Evolutionary conservation across 2,113 vertebrate species (phyloP).

Genomic region (Cebidichthys violaceus): DNA sequence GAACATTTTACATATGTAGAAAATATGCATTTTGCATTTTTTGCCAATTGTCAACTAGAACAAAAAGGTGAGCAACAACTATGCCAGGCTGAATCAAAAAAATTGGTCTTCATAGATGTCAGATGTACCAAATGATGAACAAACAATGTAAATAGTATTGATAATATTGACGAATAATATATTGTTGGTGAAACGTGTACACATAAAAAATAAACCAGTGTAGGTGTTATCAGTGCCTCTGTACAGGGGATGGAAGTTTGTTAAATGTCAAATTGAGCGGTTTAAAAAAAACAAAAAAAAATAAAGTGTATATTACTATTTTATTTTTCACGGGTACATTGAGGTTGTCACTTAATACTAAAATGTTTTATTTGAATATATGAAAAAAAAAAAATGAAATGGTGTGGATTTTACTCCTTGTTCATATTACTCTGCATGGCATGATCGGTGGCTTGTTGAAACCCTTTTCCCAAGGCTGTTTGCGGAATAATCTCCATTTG

Average conservation of each 20-base stretch:
- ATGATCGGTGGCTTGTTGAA: constrained; percentile 79
- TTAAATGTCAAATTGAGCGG: constrained; percentile 62
- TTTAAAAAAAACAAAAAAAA: constrained; percentile 35
- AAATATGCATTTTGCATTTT: constrained; percentile 48
- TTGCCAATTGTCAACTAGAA: constrained; percentile 4
- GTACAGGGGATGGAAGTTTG: constrained; percentile 68
- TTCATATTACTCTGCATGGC: constrained; percentile 83
- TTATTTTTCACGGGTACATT: constrained; percentile 76
- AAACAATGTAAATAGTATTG: constrained; percentile 80
- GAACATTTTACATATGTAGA: constrained; percentile 37
- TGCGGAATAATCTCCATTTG: constrained; percentile 58
- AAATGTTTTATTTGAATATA: constrained; percentile 71
- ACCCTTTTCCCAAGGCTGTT: constrained; percentile 68
- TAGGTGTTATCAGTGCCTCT: constrained; percentile 77
- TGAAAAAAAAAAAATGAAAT: constrained; percentile 54
- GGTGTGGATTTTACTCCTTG: constrained; percentile 75
- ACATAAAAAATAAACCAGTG: constrained; percentile 66
- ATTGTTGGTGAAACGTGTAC: constrained; percentile 79
- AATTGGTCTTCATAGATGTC: constrained; percentile 61
- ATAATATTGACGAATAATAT: constrained; percentile 75
- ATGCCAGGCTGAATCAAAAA: constrained; percentile 43
- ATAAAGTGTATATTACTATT: constrained; percentile 69
- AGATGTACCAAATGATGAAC: constrained; percentile 78
- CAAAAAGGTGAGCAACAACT: background rate
- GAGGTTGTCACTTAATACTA: constrained; percentile 65